phyloP scores from a whole-genome alignment of 1,140 invertebrate genomes.

The Pseudoatta argentina region DNA sequence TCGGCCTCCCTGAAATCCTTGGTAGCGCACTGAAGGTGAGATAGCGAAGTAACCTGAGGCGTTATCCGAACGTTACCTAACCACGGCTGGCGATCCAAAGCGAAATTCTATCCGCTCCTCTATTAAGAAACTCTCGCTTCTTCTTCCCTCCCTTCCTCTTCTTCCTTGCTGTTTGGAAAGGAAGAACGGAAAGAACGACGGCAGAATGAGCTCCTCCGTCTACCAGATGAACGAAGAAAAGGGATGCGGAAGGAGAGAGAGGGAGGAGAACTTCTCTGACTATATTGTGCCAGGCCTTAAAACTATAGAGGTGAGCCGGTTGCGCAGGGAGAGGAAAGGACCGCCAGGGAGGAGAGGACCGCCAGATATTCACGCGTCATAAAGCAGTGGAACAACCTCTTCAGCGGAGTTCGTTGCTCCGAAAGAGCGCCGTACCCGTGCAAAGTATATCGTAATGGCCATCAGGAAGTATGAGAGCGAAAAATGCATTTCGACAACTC shows the following conservation, averaged over 20 bases:
- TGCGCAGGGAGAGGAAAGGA: constrained; percentile 10
- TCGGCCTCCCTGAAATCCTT: constrained; percentile 78
- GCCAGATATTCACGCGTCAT: constrained; percentile 81
- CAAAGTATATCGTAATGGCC: constrained; percentile 73
- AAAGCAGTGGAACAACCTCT: constrained; percentile 77
- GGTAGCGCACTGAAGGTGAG: constrained; percentile 77
- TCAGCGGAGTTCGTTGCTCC: constrained; percentile 47
- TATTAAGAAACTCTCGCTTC: constrained; percentile 75
- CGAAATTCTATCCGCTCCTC: constrained; percentile 78
- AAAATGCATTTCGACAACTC: constrained; percentile 64
- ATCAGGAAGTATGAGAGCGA: constrained; percentile 63
- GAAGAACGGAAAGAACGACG: constrained; percentile 22
- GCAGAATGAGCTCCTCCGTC: constrained; percentile 12
- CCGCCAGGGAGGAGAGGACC: constrained; percentile 12
- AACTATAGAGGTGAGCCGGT: constrained; percentile 55
- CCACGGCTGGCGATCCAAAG: constrained; percentile 75
- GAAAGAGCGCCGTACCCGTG: constrained; percentile 7
- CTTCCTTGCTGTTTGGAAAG: constrained; percentile 10
- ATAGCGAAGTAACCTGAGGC: constrained; percentile 79
- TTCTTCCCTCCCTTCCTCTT: constrained; percentile 29
- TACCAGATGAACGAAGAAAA: constrained; percentile 33
- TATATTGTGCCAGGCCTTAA: constrained; percentile 68
- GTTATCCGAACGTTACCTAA: constrained; percentile 78
- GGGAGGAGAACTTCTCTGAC: constrained; percentile 36
- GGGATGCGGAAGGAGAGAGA: constrained; percentile 11